Conservation (phyloP, 2,113 vertebrate genomes). For the Mionectes macconnelli region DNA sequence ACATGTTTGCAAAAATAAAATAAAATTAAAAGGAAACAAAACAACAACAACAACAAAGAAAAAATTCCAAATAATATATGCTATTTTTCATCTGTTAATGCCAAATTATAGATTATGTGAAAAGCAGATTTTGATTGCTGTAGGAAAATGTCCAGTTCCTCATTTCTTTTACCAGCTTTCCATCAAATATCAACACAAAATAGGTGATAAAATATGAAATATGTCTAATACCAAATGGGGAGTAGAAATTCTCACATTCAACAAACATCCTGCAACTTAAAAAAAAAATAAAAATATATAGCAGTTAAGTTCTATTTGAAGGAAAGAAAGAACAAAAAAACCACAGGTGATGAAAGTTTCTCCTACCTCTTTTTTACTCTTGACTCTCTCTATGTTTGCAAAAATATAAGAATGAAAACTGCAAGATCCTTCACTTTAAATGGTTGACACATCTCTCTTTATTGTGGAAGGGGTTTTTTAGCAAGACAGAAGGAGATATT, state of each 20-base stretch:
- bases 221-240: background rate
- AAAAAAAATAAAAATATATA: background rate
- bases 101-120: fast-evolving
- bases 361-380: background rate
- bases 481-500: background rate
- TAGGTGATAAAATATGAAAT: background rate
- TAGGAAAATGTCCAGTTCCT: background rate
- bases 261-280: background rate
- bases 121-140: background rate
- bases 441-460: background rate
- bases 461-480: background rate
- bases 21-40: background rate
- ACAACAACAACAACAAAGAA: background rate
- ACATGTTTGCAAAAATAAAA: background rate
- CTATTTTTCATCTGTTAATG: background rate
- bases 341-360: background rate
- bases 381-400: background rate
- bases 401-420: background rate
- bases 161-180: background rate
- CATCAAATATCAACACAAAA: background rate
- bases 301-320: background rate
- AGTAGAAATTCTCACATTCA: background rate
- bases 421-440: background rate
- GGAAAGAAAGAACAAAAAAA: background rate
- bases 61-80: background rate